Percentiles rank a stretch among this genome's conserved stretches.
Evolutionary conservation across 2,113 vertebrate species (phyloP).

Genomic region (Neogobius melanostomus): DNA sequence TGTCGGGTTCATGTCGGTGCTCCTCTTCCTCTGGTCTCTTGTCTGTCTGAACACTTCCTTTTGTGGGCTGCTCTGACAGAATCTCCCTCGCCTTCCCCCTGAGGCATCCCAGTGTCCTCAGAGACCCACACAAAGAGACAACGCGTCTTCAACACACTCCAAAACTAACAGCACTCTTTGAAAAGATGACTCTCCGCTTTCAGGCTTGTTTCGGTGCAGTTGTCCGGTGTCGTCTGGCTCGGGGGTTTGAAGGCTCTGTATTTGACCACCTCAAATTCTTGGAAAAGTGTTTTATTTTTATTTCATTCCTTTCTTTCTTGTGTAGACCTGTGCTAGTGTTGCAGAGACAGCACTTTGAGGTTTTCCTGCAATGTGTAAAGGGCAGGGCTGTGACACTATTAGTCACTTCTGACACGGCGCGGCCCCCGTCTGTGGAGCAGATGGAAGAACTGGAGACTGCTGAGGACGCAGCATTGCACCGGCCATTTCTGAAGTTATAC

Average conservation of each 20-base stretch:
- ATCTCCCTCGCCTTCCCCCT: constrained; percentile 46
- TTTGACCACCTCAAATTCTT: constrained; percentile 49
- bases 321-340: constrained; percentile 35
- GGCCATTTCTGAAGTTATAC: constrained; percentile 33
- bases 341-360: constrained; percentile 61
- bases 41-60: constrained; percentile 57
- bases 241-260: constrained; percentile 39
- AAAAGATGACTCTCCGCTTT: constrained; percentile 42
- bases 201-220: constrained; percentile 24
- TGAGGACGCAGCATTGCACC: constrained; percentile 25
- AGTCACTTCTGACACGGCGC: constrained; percentile 69
- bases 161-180: constrained; percentile 44
- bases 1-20: constrained; percentile 34
- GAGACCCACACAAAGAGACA: constrained; percentile 46
- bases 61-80: constrained; percentile 46
- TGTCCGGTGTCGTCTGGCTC: constrained; percentile 31
- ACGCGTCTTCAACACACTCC: constrained; percentile 51
- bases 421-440: constrained; percentile 54
- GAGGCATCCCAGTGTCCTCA: constrained; percentile 43
- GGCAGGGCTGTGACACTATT: constrained; percentile 58
- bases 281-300: constrained; percentile 48
- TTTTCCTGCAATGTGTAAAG: constrained; percentile 41
- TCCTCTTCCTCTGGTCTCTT: constrained; percentile 41
- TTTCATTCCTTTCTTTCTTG: constrained; percentile 13
- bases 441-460: constrained; percentile 56